A percentile compares a stretch with the other conserved stretches of the same genome.
Evolutionary conservation across 2,113 vertebrate genomes (phyloP).

Genomic region (Tauraco erythrolophus): DNA sequence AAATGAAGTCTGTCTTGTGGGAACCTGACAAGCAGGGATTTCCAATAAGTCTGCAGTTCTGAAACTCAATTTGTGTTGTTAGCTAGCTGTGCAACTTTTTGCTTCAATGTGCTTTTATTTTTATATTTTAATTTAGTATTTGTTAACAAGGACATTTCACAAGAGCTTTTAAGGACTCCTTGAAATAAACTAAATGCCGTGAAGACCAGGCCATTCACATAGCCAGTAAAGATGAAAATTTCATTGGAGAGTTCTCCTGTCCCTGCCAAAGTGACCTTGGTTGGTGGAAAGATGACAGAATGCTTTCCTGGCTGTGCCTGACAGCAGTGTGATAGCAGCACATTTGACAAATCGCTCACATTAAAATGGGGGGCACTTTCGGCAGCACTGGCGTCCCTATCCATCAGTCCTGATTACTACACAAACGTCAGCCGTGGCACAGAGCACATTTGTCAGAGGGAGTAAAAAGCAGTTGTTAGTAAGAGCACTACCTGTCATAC

Average conservation of each 20-base stretch:
- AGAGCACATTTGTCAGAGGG: slow-evolving; percentile 82
- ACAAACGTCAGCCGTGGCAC: slow-evolving; percentile 82
- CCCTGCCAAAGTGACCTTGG: slow-evolving; percentile 89
- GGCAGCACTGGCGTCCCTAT: slow-evolving; percentile 82
- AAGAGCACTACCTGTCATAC: slow-evolving; percentile 81
- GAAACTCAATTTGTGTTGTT: background rate
- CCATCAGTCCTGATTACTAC: slow-evolving; percentile 91
- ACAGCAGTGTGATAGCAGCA: slow-evolving; percentile 82
- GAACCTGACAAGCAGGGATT: background rate
- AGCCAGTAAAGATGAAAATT: slow-evolving; percentile 67
- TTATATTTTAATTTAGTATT: background rate
- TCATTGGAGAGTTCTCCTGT: slow-evolving; percentile 66
- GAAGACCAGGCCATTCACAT: slow-evolving; percentile 59
- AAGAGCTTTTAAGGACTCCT: background rate
- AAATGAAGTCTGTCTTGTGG: background rate
- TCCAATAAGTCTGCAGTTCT: background rate
- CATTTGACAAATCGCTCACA: slow-evolving; percentile 84
- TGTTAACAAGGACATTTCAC: background rate
- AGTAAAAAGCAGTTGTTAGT: slow-evolving; percentile 88
- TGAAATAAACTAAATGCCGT: slow-evolving; percentile 27
- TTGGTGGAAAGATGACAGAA: slow-evolving; percentile 83
- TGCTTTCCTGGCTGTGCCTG: slow-evolving; percentile 73
- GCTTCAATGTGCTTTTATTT: background rate
- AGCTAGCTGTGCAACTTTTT: background rate
- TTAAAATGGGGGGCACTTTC: slow-evolving; percentile 86